Conservation (phyloP, 2,888 invertebrate genomes). For the Drosophila emarginata region DNA sequence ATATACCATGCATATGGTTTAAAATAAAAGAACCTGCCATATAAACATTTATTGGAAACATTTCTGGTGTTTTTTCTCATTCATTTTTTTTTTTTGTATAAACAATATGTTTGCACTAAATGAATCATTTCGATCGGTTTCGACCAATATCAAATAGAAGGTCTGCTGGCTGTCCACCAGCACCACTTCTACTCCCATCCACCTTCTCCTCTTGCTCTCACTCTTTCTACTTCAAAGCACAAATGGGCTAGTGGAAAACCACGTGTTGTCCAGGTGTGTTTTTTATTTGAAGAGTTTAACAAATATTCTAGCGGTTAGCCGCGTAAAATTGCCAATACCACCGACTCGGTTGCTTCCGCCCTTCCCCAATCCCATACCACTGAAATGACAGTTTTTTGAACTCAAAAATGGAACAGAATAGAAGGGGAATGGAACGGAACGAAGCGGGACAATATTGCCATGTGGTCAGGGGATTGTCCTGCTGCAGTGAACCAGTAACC, state of each 20-base stretch:
- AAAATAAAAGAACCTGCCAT: conserved; percentile 42
- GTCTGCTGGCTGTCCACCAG: conserved; percentile 22
- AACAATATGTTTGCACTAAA: conserved; percentile 32
- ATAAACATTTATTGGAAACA: conserved; percentile 14
- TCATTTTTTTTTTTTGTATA: conserved; percentile 1
- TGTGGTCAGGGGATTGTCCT: conserved; percentile 12
- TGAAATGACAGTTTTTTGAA: conserved; percentile 6
- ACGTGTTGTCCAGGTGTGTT: conserved; percentile 74
- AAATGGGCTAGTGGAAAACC: conserved; percentile 51
- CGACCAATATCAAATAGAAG: conserved; percentile 41
- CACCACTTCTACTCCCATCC: neutral
- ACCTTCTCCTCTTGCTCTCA: neutral
- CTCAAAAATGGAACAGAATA: neutral
- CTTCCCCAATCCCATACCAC: neutral
- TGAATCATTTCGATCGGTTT: conserved; percentile 34
- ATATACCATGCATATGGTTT: conserved; percentile 33
- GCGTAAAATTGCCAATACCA: conserved; percentile 15
- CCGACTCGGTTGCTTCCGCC: neutral
- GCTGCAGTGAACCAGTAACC: conserved; percentile 46
- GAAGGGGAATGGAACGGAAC: neutral
- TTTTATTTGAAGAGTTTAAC: conserved; percentile 44
- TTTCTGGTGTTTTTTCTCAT: conserved; percentile 6
- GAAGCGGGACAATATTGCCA: neutral
- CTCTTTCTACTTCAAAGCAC: conserved; percentile 62
- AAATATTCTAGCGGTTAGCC: conserved; percentile 11